A percentile compares a stretch with the other conserved stretches of the same genome.
Conservation (phyloP, 1,140 invertebrate genomes). For the Drosophila insularis region DNA sequence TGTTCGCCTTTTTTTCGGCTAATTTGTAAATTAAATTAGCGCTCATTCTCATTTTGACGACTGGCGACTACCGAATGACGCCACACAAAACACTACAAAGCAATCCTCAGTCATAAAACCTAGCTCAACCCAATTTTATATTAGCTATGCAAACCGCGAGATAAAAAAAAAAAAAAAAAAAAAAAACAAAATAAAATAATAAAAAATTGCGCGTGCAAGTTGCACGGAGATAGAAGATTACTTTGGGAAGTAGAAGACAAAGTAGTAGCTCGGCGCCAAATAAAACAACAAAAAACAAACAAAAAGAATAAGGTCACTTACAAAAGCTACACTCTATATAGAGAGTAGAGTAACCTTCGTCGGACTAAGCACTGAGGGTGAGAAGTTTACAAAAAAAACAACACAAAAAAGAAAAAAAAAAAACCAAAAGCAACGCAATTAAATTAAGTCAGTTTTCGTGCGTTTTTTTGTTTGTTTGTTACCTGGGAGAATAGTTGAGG, state of each 20-base stretch:
- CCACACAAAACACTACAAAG: conserved; percentile 9
- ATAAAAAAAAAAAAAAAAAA: conserved; percentile 9
- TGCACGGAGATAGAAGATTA: conserved; percentile 1
- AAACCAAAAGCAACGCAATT: neutral
- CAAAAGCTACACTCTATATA: neutral
- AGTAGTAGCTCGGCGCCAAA: neutral
- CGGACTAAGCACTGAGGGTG: neutral
- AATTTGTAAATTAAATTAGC: conserved; percentile 29
- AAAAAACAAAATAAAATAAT: neutral
- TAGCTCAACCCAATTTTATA: conserved; percentile 16
- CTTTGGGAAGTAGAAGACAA: conserved; percentile 1
- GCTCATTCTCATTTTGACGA: conserved; percentile 2
- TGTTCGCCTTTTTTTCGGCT: neutral
- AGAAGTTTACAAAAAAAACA: neutral
- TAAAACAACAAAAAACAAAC: too few relatives aligned
- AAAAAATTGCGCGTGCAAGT: conserved; percentile 19
- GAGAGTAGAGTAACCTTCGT: conserved; percentile 9
- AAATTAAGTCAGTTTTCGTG: conserved; percentile 4
- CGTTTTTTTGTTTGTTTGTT: neutral
- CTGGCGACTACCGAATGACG: conserved; percentile 8
- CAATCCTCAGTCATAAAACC: conserved; percentile 16
- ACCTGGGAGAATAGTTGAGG: neutral
- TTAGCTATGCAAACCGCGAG: conserved; percentile 23
- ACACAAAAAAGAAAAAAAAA: neutral
- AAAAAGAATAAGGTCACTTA: conserved; percentile 13